Evolutionary conservation across 2,113 vertebrate species (phyloP).

Genomic region (Lipotes vexillifer): DNA sequence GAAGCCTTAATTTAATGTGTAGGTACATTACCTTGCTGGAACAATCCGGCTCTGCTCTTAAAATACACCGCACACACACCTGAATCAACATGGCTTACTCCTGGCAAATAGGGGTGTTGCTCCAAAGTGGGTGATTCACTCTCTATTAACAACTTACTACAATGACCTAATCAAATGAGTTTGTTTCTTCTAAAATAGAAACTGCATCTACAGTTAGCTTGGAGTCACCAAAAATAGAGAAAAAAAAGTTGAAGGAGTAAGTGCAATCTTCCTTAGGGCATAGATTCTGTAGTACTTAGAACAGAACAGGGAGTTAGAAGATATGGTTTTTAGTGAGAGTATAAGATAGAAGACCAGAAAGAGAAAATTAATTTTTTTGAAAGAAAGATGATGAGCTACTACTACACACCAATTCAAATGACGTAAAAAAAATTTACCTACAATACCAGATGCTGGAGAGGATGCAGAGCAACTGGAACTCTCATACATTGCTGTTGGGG

Average conservation of each 20-base stretch:
- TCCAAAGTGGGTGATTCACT: neutral
- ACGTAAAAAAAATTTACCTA: neutral
- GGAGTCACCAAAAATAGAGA: neutral
- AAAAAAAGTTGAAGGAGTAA: neutral
- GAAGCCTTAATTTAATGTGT: neutral
- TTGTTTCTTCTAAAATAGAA: neutral
- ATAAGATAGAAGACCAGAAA: neutral
- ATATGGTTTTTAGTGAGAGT: neutral
- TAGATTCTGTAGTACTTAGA: neutral
- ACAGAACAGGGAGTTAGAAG: neutral
- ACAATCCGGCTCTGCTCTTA: neutral
- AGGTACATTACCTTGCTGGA: neutral
- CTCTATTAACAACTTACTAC: neutral
- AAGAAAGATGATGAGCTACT: neutral
- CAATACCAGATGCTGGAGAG: neutral
- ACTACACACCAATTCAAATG: neutral
- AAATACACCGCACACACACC: neutral
- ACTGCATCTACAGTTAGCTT: neutral
- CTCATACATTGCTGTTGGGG: neutral
- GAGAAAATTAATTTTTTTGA: neutral
- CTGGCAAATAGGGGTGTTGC: neutral
- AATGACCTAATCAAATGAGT: neutral
- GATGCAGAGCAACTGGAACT: neutral
- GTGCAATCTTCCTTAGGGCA: neutral
- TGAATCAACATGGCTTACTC: neutral